These are phyloP conservation scores for Xiphophorus hellerii DNA, from an alignment of 2,113 vertebrate species.

Conservation along the genomic window DNA sequence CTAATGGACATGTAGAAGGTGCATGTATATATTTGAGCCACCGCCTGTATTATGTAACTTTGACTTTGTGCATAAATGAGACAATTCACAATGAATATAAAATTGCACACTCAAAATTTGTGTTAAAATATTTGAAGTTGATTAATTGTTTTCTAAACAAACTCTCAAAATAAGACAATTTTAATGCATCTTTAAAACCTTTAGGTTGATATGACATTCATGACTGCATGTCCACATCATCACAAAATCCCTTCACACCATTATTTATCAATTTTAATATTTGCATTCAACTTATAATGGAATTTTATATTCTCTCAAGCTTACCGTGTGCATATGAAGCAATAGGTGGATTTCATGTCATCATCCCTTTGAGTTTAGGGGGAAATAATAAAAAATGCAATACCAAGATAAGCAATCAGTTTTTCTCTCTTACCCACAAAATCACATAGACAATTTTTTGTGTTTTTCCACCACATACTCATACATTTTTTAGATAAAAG, in stretches of 20 bases:
- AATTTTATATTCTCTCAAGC: not conserved
- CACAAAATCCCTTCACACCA: not conserved
- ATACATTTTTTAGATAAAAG: constrained; percentile 46
- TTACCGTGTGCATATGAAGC: not conserved
- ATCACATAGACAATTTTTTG: constrained; percentile 17
- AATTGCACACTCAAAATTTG: not conserved
- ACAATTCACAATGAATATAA: not conserved
- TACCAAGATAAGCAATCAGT: constrained; percentile 15
- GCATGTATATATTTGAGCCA: too few relatives aligned
- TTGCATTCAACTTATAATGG: not conserved
- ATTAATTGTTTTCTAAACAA: not conserved
- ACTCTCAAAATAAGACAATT: not conserved
- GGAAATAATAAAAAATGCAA: constrained; percentile 35
- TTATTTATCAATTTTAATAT: not conserved
- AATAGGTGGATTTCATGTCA: not conserved
- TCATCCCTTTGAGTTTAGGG: constrained; percentile 22
- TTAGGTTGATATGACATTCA: not conserved
- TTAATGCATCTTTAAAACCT: not conserved
- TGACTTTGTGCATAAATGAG: not conserved
- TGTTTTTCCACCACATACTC: constrained; percentile 32
- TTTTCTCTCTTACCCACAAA: constrained; percentile 31
- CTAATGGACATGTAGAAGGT: too few relatives aligned
- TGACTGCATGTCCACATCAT: not conserved
- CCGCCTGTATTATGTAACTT: not conserved
- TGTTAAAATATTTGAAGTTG: not conserved